Conservation (phyloP, 2,113 vertebrate species). For the Trogon melanurus region DNA sequence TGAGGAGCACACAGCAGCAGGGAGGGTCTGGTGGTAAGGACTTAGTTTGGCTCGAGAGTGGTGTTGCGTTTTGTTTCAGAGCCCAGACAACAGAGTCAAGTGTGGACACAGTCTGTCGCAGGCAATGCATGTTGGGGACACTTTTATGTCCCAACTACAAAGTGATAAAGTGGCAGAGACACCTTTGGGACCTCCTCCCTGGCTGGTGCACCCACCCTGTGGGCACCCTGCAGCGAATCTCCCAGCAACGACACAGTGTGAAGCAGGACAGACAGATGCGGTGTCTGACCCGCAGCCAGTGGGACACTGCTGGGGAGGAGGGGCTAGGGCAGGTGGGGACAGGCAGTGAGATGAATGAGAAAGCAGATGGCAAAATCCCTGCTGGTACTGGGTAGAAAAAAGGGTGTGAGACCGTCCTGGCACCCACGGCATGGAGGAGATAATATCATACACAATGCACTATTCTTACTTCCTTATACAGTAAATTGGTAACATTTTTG, state of each 20-base stretch:
- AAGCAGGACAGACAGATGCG: neutral
- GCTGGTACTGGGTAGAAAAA: neutral
- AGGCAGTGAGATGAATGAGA: neutral
- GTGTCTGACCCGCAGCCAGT: neutral
- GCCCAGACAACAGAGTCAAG: neutral
- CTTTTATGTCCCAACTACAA: neutral
- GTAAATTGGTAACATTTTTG: slow-evolving; percentile 67
- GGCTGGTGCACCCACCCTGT: neutral
- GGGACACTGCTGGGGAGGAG: accelerated
- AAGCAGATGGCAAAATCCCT: neutral
- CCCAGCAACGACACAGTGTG: accelerated
- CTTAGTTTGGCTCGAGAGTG: no score
- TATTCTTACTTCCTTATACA: slow-evolving; percentile 66
- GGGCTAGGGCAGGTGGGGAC: neutral
- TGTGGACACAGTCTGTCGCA: neutral
- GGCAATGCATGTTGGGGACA: neutral
- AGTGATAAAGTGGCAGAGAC: no score
- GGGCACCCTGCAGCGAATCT: neutral
- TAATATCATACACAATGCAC: neutral
- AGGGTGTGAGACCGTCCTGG: slow-evolving; percentile 24
- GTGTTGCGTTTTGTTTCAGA: neutral
- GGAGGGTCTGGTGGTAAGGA: neutral
- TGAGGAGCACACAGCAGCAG: neutral
- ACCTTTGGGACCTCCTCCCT: neutral
- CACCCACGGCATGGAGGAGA: neutral